phyloP scores from a whole-genome alignment of 2,113 vertebrate species.

The Pachycephala philippinensis region DNA sequence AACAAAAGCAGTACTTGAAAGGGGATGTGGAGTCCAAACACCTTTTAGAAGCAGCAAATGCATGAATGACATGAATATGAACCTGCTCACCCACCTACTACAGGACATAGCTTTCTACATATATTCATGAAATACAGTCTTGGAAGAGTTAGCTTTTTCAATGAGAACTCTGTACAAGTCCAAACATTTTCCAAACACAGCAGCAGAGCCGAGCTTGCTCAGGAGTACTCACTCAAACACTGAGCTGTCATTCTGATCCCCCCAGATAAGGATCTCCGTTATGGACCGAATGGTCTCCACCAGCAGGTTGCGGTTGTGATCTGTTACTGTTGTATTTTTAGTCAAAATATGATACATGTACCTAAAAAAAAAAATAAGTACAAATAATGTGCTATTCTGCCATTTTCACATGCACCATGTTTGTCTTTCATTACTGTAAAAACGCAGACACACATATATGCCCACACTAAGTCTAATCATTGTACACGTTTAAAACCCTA shows the following conservation, averaged over 20 bases:
- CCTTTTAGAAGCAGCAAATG: not conserved
- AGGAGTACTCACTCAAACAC: slow-evolving; percentile 90
- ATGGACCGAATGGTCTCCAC: slow-evolving; percentile 98
- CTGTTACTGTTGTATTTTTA: slow-evolving; percentile 98
- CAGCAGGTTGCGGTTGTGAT: slow-evolving; percentile 93
- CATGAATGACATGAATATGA: not conserved
- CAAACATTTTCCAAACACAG: not conserved
- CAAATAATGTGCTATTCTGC: not conserved
- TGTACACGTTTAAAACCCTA: not conserved
- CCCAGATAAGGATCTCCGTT: slow-evolving; percentile 98
- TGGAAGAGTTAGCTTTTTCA: not conserved
- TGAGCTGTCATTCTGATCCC: slow-evolving; percentile 98
- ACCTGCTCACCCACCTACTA: not conserved
- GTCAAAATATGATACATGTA: slow-evolving; percentile 95
- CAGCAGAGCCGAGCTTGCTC: not conserved
- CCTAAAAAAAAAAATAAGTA: slow-evolving; percentile 59
- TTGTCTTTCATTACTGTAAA: not conserved
- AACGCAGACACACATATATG: not conserved
- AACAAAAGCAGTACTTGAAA: not conserved
- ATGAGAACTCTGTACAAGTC: not conserved
- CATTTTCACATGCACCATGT: not conserved
- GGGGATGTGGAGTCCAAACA: not conserved
- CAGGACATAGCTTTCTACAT: not conserved
- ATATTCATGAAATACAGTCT: not conserved
- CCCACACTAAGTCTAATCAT: not conserved